Conservation (phyloP, 2,888 invertebrate genomes). For the Conistra vaccinii region DNA sequence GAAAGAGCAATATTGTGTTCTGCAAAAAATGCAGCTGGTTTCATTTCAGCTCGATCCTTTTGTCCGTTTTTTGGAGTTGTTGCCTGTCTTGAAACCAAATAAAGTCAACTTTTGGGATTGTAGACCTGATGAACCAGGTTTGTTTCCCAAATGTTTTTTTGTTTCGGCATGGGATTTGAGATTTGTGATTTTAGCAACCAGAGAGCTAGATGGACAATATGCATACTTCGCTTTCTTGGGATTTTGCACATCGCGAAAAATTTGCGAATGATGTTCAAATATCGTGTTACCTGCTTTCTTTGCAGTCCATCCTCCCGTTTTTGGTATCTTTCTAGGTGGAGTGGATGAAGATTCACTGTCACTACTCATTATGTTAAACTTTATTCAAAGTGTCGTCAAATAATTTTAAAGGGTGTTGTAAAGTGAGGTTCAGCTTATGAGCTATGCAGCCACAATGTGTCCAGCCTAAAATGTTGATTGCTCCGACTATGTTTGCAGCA, state of each 20-base stretch:
- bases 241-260: constrained; percentile 15
- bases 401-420: no score
- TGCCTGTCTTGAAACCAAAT: constrained; percentile 3
- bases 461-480: no score
- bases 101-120: background rate
- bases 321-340: constrained; percentile 9
- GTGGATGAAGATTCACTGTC: constrained; percentile 19
- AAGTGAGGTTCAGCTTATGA: no score
- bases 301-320: constrained; percentile 19
- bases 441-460: no score
- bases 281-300: constrained; percentile 9
- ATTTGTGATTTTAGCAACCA: constrained; percentile 8
- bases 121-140: constrained; percentile 23
- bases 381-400: no score
- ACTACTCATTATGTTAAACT: constrained; percentile 21
- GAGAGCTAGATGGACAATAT: constrained; percentile 6
- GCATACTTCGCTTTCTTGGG: constrained; percentile 5
- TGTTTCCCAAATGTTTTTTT: constrained; percentile 19
- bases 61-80: background rate
- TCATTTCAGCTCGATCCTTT: constrained; percentile 19
- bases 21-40: constrained; percentile 23
- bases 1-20: constrained; percentile 21
- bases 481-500: no score
- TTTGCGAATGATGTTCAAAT: constrained; percentile 18
- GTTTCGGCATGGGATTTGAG: background rate